phyloP scores from a whole-genome alignment of 2,888 invertebrate species.

The Diabrotica balteata region DNA sequence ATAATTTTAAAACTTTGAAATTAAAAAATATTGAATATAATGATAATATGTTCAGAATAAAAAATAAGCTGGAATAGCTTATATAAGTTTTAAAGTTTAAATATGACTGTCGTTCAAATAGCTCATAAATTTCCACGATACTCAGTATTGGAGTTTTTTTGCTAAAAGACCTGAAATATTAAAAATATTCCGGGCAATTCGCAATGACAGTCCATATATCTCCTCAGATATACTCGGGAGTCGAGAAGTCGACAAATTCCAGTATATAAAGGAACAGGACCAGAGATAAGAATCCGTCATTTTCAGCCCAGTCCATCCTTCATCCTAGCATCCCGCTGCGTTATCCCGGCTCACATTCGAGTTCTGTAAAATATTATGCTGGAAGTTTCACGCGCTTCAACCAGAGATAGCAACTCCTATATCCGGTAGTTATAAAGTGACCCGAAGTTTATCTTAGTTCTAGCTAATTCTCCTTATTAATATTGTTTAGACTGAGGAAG shows the following conservation, averaged over 20 bases:
- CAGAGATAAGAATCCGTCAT: constrained; percentile 46
- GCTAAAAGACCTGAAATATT: constrained; percentile 1
- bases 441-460: constrained; percentile 21
- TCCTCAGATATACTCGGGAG: constrained; percentile 14
- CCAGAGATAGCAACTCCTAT: constrained; percentile 35
- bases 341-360: constrained; percentile 23
- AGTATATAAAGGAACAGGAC: constrained; percentile 37
- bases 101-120: too few relatives aligned
- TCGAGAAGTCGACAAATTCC: constrained; percentile 45
- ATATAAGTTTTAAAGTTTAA: too few relatives aligned
- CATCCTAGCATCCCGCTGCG: constrained; percentile 36
- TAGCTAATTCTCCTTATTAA: constrained; percentile 11
- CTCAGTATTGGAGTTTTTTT: too few relatives aligned
- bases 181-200: constrained; percentile 14
- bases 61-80: too few relatives aligned
- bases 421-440: constrained; percentile 30
- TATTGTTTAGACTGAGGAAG: neutral
- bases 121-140: too few relatives aligned
- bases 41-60: too few relatives aligned
- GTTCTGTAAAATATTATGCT: constrained; percentile 38
- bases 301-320: constrained; percentile 45
- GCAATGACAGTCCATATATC: constrained; percentile 25
- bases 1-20: too few relatives aligned
- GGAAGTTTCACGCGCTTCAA: constrained; percentile 31
- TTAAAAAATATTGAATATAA: too few relatives aligned